phyloP scores from a whole-genome alignment of 2,797 vertebrate species.

The Gorsachius magnificus region DNA sequence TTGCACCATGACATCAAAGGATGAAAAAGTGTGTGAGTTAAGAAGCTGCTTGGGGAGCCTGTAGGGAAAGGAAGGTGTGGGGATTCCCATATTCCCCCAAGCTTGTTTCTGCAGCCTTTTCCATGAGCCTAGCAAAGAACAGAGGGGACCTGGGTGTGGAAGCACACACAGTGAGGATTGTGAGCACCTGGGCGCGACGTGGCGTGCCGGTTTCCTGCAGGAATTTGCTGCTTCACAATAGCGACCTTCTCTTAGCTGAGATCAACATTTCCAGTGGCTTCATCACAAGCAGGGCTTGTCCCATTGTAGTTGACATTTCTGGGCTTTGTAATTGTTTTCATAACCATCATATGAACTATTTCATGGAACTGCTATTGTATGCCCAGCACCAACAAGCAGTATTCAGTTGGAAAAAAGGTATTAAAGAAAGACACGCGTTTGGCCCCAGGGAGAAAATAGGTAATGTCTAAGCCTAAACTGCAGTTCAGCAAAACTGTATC shows the following conservation, averaged over 20 bases:
- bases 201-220: background rate
- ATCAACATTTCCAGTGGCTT: background rate
- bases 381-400: background rate
- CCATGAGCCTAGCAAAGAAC: background rate
- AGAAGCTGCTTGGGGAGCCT: background rate
- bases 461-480: background rate
- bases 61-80: background rate
- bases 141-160: background rate
- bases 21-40: background rate
- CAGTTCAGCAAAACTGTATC: background rate
- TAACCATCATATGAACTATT: rapidly evolving
- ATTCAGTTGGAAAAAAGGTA: background rate
- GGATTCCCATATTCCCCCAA: background rate
- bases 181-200: background rate
- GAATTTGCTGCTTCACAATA: background rate
- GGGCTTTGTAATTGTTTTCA: background rate
- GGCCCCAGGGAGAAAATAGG: background rate
- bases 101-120: background rate
- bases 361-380: background rate
- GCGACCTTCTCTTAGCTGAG: background rate
- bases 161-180: rapidly evolving
- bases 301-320: background rate
- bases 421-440: background rate
- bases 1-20: background rate
- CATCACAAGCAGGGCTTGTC: rapidly evolving